Evolutionary conservation across 2,888 invertebrate species (phyloP).

Genomic region (Drosophila neonasuta): DNA sequence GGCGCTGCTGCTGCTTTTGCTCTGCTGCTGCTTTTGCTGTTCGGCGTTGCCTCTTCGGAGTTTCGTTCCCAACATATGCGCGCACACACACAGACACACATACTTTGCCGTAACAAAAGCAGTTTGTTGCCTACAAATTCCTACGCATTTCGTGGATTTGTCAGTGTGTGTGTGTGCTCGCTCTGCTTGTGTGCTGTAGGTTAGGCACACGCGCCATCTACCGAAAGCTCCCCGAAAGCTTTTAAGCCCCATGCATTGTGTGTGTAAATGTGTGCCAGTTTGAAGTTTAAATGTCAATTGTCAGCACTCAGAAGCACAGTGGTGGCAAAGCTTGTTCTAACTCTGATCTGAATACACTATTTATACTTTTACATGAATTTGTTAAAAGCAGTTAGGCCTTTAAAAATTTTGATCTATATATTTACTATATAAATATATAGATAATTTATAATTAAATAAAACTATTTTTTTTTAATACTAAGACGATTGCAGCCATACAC

Average conservation of each 20-base stretch:
- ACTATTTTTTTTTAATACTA: too few relatives aligned
- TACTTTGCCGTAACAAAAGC: slow-evolving; percentile 28
- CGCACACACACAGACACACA: slow-evolving; percentile 19
- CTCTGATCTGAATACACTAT: too few relatives aligned
- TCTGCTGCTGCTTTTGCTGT: slow-evolving; percentile 34
- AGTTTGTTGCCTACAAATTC: slow-evolving; percentile 65
- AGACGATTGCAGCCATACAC: too few relatives aligned
- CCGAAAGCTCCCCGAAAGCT: slow-evolving; percentile 61
- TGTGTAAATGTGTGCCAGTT: slow-evolving; percentile 17
- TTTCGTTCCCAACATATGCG: slow-evolving; percentile 36
- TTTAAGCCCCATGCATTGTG: slow-evolving; percentile 29
- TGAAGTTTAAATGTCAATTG: slow-evolving; percentile 65
- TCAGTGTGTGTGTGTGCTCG: slow-evolving; percentile 33
- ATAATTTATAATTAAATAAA: too few relatives aligned
- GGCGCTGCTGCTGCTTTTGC: slow-evolving; percentile 31
- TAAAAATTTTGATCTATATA: too few relatives aligned
- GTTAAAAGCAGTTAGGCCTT: too few relatives aligned
- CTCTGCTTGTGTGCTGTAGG: slow-evolving; percentile 57
- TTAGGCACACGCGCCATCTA: slow-evolving; percentile 67
- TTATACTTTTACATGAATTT: too few relatives aligned
- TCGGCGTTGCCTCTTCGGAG: slow-evolving; percentile 59
- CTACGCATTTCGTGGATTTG: slow-evolving; percentile 60
- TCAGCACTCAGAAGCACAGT: slow-evolving; percentile 36
- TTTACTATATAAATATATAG: too few relatives aligned
- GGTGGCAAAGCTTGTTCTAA: slow-evolving; percentile 8